These are phyloP conservation scores for Pinna nobilis DNA, from an alignment of 1,140 invertebrate genomes.

Conservation along the genomic window DNA sequence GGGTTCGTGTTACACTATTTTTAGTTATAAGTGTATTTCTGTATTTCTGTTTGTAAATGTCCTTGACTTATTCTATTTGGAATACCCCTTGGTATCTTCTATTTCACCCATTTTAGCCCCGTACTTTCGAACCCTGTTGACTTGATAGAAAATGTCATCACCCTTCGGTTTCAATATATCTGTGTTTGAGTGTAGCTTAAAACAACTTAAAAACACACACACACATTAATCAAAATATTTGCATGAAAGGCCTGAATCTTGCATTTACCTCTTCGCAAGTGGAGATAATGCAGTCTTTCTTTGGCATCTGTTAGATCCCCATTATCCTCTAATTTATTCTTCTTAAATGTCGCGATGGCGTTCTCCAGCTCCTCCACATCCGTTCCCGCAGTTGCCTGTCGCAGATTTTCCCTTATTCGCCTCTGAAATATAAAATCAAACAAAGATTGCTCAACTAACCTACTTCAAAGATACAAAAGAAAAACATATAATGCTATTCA, in stretches of 20 bases:
- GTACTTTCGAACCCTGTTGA: no score
- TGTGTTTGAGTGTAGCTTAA: background rate
- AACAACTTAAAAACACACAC: background rate
- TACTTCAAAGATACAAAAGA: no score
- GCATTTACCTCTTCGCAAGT: constrained; percentile 50
- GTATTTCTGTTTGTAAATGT: background rate
- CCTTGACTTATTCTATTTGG: no score
- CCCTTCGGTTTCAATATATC: no score
- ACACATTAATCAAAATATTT: background rate
- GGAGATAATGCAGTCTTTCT: constrained; percentile 50
- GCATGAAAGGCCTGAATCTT: background rate
- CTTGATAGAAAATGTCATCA: no score
- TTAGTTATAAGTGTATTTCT: no score
- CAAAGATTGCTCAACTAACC: no score
- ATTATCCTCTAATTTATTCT: constrained; percentile 53
- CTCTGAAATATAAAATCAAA: no score
- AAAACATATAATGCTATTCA: no score
- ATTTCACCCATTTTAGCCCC: no score
- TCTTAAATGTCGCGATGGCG: constrained; percentile 51
- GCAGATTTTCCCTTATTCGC: constrained; percentile 49
- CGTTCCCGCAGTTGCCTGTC: constrained; percentile 36
- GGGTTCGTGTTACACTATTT: no score
- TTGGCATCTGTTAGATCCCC: constrained; percentile 54
- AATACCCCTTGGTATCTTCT: no score
- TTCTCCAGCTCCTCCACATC: constrained; percentile 52